Evolutionary conservation across 2,113 vertebrate genomes (phyloP).

Genomic region (Albula goreensis): DNA sequence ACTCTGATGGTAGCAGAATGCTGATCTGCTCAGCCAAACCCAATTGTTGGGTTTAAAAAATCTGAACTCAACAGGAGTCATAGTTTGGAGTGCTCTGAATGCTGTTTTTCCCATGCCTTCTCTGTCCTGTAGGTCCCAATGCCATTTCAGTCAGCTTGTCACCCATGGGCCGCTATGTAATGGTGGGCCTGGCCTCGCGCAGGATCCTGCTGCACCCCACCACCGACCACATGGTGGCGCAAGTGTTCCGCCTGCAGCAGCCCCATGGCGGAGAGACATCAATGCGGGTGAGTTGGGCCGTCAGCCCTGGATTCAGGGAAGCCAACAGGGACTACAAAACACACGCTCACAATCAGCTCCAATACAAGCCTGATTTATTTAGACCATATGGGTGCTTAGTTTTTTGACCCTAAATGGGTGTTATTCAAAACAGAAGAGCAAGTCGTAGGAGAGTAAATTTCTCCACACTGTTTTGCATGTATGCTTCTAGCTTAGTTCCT

Average conservation of each 20-base stretch:
- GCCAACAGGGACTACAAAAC: neutral
- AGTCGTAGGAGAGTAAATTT: no score
- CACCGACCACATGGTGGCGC: conserved; percentile 99
- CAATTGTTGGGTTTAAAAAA: no score
- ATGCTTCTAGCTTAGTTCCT: no score
- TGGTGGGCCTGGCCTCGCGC: conserved; percentile 95
- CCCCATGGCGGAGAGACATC: conserved; percentile 96
- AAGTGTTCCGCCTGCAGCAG: conserved; percentile 97
- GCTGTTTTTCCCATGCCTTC: neutral
- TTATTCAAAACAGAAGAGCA: no score
- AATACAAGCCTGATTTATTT: no score
- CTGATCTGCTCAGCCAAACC: no score
- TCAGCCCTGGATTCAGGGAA: neutral
- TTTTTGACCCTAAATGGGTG: no score
- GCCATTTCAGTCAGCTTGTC: conserved; percentile 97
- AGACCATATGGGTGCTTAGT: no score
- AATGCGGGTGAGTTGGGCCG: conserved; percentile 83
- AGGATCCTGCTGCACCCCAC: conserved; percentile 94
- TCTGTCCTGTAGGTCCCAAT: conserved; percentile 81
- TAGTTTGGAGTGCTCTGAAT: neutral
- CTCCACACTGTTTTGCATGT: no score
- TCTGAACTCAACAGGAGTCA: no score
- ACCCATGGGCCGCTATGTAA: conserved; percentile 95
- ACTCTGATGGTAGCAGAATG: no score
- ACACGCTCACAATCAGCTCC: neutral